Base-by-base conservation (phyloP, 2,797 vertebrate species). In the Sarcophilus harrisii region DNA sequence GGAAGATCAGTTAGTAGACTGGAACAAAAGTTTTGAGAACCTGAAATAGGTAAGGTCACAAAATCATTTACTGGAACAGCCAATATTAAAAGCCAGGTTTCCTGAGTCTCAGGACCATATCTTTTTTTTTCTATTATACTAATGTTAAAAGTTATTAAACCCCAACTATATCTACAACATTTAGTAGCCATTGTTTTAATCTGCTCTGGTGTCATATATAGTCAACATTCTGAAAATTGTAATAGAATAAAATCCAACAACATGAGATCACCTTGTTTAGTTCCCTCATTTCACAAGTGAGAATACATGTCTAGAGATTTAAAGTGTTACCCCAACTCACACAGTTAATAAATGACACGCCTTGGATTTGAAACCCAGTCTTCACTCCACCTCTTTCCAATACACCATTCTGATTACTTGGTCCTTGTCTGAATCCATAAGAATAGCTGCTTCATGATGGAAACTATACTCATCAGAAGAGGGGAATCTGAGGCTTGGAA, bases 391-490 rank as follows among this genome's bases (percentile, higher is more conserved):
- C 38, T 66, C 12, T 54, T 45, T 54, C 58, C 58, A n/a, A 45
- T 9, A 73, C 32, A 14, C n/a, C 54, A 32, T 54, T 1, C 92
- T 94, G 62, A 58, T 57, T 73, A 4, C 0, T 6, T 28, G 66
- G 30, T 60, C 21, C 2, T 55, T 27, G 29, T 58, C 21, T 10
- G 5, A 28, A 32, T 21, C 13, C 32, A 32, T 5, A 24, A n/a
- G 18, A 57, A 54, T 0, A 3, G 54, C 30, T 45, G 0, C 54
- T 52, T n/a, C 59, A 58, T 0, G 1, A 14, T 0, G 13, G 54
- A 92, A 55, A 66, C 18, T 55, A 90, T 90, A 89, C 32, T 4
- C n/a, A 45, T 52, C 29, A 91, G 93, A 94, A 92, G 57, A 12
- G 0, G 91, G 89, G 32, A 24, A 57, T n/a, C 90, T 38, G 32